Evolutionary conservation across 2,888 invertebrate species (phyloP), one percentile per base, ranked within the genome.

Genomic region (Pharmacophagus antenor): DNA sequence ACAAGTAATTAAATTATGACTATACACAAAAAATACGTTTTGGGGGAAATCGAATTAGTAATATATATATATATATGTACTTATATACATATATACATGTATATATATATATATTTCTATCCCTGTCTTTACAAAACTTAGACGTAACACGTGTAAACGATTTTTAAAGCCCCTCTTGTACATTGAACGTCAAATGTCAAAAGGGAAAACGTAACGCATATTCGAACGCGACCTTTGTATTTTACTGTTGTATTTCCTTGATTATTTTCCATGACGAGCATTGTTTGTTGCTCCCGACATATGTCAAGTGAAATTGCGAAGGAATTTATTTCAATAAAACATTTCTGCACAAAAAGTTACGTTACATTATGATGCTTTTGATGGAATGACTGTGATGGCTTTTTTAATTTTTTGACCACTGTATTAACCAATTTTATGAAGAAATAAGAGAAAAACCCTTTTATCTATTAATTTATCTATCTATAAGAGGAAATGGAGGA

Each of bases 291-390:
- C 25, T 4, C 54, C 20, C n/a, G 58, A 54, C 58, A 54, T 31
- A 42, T 49, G 58, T 59, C 58, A 42, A 27, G 27, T 42, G 17
- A 59, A 59, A 59, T 59, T 59, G 42, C 25, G 27, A 49, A 54
- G 27, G 42, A 5, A 46, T n/a, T 21, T 21, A 41, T 56, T 48
- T 41, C 41, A 42, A 53, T 21, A 50, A 23, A 27, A 47, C 23
- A 53, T 53, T 25, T 41, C 20, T 7, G 42, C 42, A 8, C 37
- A 2, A 37, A 37, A 23, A 5, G 22, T 23, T 48, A 48, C n/a
- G 15, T 48, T 48, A 15, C 8, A 48, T 47, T 20, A 22, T 47
- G 15, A 15, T 18, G 8, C n/a, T 17, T 44, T 44, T 18, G 18
- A 44, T 44, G 4, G 8, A 44, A 44, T 37, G 37, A 37, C 37